Percentiles rank a stretch among this genome's conserved stretches.
phyloP scores from a whole-genome alignment of 2,888 invertebrate species.

The Ornithoptera priamus region DNA sequence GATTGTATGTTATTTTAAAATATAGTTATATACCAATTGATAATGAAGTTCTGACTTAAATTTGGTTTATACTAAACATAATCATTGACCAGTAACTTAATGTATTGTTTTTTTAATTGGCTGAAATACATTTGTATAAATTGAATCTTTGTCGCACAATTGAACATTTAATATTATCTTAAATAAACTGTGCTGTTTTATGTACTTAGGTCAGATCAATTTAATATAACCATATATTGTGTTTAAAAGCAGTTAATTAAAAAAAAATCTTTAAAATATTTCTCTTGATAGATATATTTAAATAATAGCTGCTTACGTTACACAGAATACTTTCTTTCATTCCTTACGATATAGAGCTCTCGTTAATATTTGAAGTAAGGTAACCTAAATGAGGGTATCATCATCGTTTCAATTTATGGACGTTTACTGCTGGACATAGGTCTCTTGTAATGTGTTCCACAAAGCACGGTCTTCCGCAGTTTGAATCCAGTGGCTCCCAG shows the following conservation, averaged over 20 bases:
- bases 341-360: background rate
- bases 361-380: background rate
- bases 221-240: background rate
- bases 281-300: too few relatives aligned
- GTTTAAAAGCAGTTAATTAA: background rate
- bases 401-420: too few relatives aligned
- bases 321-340: background rate
- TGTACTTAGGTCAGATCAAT: background rate
- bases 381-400: slow-evolving; percentile 20
- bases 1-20: background rate
- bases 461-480: too few relatives aligned
- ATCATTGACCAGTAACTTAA: too few relatives aligned
- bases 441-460: too few relatives aligned
- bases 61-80: too few relatives aligned
- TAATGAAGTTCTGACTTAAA: too few relatives aligned
- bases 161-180: background rate
- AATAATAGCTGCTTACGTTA: background rate
- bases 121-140: background rate
- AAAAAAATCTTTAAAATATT: background rate
- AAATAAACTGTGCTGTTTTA: background rate
- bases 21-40: too few relatives aligned
- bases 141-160: slow-evolving; percentile 21
- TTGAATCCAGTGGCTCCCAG: too few relatives aligned
- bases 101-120: too few relatives aligned
- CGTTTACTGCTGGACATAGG: too few relatives aligned